Percentiles rank a stretch among this genome's conserved stretches.
phyloP scores from a whole-genome alignment of 2,797 vertebrate genomes.

The Melopsittacus undulatus region DNA sequence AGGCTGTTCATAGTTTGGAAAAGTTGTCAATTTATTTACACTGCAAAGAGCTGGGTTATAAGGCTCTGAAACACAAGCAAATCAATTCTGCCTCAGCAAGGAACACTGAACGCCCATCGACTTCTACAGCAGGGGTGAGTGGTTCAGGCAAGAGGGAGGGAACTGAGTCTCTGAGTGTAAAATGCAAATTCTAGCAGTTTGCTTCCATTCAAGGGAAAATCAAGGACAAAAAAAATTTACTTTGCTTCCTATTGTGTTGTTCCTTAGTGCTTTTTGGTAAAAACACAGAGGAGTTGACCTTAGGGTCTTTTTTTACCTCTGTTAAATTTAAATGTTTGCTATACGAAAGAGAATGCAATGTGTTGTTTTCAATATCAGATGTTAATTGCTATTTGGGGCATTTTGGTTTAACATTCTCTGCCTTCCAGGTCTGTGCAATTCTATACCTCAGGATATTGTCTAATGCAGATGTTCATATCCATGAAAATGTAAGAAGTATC shows the following conservation, averaged over 20 bases:
- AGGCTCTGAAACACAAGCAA: background rate
- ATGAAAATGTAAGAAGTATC: background rate
- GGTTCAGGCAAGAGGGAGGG: background rate
- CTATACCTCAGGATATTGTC: background rate
- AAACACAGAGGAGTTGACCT: background rate
- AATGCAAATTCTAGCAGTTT: slow-evolving; percentile 34
- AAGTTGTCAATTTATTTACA: slow-evolving; percentile 18
- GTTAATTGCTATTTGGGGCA: background rate
- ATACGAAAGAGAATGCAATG: background rate
- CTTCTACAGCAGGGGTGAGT: slow-evolving; percentile 48
- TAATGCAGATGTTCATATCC: background rate
- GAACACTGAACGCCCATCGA: background rate
- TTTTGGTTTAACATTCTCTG: background rate
- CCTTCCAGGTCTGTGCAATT: background rate
- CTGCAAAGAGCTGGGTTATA: background rate
- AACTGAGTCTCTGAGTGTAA: background rate
- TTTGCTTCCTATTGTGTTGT: background rate
- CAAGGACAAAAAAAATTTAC: background rate
- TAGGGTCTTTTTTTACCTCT: background rate
- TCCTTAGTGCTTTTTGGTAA: background rate
- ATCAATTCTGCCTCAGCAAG: slow-evolving; percentile 50
- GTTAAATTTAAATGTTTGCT: background rate
- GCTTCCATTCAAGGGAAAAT: slow-evolving; percentile 21
- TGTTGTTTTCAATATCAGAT: background rate
- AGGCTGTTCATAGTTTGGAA: background rate